Conservation (phyloP, 2,113 vertebrate species). For the Sisor rabdophorus region DNA sequence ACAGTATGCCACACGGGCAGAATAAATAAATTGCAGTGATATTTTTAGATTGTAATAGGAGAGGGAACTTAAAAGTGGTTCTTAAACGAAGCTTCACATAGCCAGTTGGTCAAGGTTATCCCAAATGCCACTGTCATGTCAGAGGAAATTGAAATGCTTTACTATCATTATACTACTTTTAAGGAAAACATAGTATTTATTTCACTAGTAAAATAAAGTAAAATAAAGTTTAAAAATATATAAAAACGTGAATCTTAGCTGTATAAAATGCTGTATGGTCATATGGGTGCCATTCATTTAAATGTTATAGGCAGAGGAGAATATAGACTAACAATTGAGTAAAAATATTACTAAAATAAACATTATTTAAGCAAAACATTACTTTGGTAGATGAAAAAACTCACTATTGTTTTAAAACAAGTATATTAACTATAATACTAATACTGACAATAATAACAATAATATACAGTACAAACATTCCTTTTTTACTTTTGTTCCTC, state of each 20-base stretch:
- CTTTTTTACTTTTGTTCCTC: too few relatives aligned
- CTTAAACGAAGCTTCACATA: constrained; percentile 25
- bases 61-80: constrained; percentile 21
- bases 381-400: too few relatives aligned
- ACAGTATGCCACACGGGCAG: background rate
- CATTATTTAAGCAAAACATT: too few relatives aligned
- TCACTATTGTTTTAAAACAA: too few relatives aligned
- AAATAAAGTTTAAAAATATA: background rate
- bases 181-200: background rate
- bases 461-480: too few relatives aligned
- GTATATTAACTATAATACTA: too few relatives aligned
- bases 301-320: too few relatives aligned
- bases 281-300: constrained; percentile 27
- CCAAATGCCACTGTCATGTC: constrained; percentile 2
- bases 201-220: background rate
- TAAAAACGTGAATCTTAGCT: background rate
- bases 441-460: too few relatives aligned
- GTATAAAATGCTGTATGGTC: background rate
- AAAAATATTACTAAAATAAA: too few relatives aligned
- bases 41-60: constrained; percentile 34
- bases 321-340: too few relatives aligned
- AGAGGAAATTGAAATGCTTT: background rate
- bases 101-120: constrained; percentile 4
- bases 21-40: constrained; percentile 9
- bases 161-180: background rate